These are phyloP conservation scores for Todiramphus saurophagus DNA, from an alignment of 2,113 vertebrate genomes.

Conservation along the genomic window DNA sequence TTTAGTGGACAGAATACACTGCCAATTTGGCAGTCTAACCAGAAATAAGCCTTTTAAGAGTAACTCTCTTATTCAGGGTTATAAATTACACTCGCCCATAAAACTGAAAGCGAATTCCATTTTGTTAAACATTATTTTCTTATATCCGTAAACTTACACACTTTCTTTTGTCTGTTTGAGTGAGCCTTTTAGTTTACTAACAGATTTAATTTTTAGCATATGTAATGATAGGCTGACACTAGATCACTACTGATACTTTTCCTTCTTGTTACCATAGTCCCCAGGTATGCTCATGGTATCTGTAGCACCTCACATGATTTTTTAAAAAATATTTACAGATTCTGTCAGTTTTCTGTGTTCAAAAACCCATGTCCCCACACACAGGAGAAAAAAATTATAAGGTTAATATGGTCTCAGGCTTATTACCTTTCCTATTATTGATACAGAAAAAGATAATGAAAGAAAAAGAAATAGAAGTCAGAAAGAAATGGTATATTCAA, in stretches of 20 bases:
- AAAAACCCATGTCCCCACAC: rapidly evolving
- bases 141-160: not conserved
- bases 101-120: not conserved
- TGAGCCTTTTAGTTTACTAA: not conserved
- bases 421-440: not conserved
- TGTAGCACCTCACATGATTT: not conserved
- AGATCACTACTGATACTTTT: not conserved
- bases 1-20: not conserved
- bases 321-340: not conserved
- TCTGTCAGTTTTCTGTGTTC: not conserved
- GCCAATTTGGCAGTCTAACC: not conserved
- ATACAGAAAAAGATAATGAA: not conserved
- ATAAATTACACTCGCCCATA: not conserved
- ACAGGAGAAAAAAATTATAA: not conserved
- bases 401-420: not conserved
- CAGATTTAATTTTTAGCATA: not conserved
- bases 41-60: not conserved
- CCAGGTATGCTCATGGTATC: not conserved
- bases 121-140: not conserved
- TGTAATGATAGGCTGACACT: not conserved
- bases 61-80: not conserved
- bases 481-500: not conserved
- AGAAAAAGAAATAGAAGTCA: not conserved
- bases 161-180: not conserved
- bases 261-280: not conserved